Base-by-base conservation (phyloP, 2,888 invertebrate species). In the Nephrotoma appendiculata region DNA sequence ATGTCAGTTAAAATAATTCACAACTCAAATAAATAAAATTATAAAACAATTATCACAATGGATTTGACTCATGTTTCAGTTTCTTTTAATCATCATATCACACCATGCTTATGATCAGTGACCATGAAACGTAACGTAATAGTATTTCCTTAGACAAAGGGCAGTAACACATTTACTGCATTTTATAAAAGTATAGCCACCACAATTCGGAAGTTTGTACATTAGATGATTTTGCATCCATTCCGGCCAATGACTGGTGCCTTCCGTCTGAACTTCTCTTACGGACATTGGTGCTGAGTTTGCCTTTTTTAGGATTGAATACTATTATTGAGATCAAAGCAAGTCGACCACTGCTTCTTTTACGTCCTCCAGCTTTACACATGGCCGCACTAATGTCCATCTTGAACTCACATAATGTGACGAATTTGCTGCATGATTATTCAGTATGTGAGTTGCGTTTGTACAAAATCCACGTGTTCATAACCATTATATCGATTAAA, bases 131-230 rank as follows among this genome's bases (percentile, higher is more conserved):
- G 45, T 31, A 41, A 15, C 44, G 44, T 83, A 86, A 86, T 83
- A 86, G 52, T 86, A 71, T 42, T 86, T 86, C 15, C 41, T 86
- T 31, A 86, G 57, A 57, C 86, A 86, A 11, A 86, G 71, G 2
- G 42, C 71, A 41, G 41, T 57, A 2, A 42, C 42, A 41, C 86
- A 86, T 42, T 86, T 86, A 42, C n/a, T n/a, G n/a, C 86, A 86
- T 42, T 19, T 57, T 12, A 86, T 41, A 19, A 57, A 57, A 4
- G 86, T 86, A 42, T 44, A 57, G 41, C 57, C 57, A 86, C 5
- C 41, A 57, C 86, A 86, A 44, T 83, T 71, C 31, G 83, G 83
- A 43, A 15, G 19, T 86, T 86, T 86, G 43, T 83, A 86, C 31
- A 44, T 41, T 4, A 86, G 83, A 41, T 44, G 42, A 15, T 15